These are phyloP conservation scores for Euplagia quadripunctaria DNA, from an alignment of 2,888 invertebrate species.

Conservation along the genomic window DNA sequence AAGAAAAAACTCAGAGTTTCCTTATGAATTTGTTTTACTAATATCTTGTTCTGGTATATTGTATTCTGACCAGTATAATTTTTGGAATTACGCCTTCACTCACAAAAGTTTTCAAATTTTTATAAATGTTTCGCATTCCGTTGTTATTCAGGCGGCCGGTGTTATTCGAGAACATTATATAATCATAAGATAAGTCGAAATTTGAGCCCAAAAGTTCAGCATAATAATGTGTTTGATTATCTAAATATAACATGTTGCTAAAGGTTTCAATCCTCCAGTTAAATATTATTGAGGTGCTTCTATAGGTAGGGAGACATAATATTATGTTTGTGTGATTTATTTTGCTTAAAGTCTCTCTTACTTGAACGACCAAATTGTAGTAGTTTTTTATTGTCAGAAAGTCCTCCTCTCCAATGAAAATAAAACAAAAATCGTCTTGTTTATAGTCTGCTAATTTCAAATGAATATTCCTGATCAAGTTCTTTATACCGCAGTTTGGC, in stretches of 20 bases:
- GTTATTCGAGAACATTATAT: not conserved
- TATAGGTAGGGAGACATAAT: not conserved
- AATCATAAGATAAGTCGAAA: not conserved
- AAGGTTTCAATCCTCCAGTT: slow-evolving; percentile 5
- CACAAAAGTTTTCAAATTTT: not conserved
- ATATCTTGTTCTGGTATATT: no score
- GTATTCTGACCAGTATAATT: no score
- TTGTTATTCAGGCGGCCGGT: not conserved
- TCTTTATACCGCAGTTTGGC: no score
- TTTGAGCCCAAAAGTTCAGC: slow-evolving; percentile 2
- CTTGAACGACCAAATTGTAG: not conserved
- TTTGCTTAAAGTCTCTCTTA: not conserved
- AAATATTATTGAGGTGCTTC: not conserved
- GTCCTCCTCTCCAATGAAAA: not conserved
- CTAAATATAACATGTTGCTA: not conserved
- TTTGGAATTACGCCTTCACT: no score
- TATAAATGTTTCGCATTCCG: not conserved
- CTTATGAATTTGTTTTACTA: no score
- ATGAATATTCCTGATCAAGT: no score
- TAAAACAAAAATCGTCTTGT: slow-evolving; percentile 9
- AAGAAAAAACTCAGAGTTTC: slow-evolving; percentile 1
- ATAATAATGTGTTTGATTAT: not conserved
- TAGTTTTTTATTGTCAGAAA: not conserved
- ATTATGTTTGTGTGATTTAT: slow-evolving; percentile 4
- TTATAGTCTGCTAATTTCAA: no score